phyloP scores from a whole-genome alignment of 2,888 invertebrate genomes.

The Agriopis marginaria region DNA sequence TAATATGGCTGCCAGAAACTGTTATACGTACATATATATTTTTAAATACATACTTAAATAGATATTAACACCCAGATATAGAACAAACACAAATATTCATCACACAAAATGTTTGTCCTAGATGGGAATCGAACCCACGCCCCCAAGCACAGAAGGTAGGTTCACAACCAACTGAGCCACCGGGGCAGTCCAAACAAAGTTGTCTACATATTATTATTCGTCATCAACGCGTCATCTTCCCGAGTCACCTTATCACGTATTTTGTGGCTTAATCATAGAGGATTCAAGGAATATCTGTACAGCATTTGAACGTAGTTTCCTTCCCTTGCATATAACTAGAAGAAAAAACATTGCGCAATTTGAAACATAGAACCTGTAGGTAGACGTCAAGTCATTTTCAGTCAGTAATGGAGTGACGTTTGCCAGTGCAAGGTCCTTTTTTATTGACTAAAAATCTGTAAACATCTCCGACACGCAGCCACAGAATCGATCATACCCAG shows the following conservation, averaged over 20 bases:
- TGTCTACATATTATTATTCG: not conserved
- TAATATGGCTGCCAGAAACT: too few relatives aligned
- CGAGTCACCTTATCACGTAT: constrained; percentile 4
- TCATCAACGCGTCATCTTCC: constrained; percentile 13
- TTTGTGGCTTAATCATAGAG: constrained; percentile 22
- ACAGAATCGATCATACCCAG: not conserved
- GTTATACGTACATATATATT: too few relatives aligned
- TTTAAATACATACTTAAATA: too few relatives aligned
- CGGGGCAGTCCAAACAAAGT: too few relatives aligned
- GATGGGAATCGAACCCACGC: too few relatives aligned
- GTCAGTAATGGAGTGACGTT: constrained; percentile 21
- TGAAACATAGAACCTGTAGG: not conserved
- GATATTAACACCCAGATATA: too few relatives aligned
- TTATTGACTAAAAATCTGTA: constrained; percentile 13
- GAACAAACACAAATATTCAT: too few relatives aligned
- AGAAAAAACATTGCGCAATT: constrained; percentile 46
- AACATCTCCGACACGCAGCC: not conserved
- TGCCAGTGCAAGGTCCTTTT: constrained; percentile 17
- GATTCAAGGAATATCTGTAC: constrained; percentile 33
- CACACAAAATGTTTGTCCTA: too few relatives aligned
- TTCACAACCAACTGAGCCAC: too few relatives aligned
- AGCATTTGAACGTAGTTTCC: constrained; percentile 8
- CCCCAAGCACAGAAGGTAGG: too few relatives aligned
- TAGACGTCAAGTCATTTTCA: constrained; percentile 5
- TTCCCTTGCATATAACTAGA: constrained; percentile 41